Conservation (phyloP, 1,140 invertebrate species). For the Caenorhabditis brenneri region DNA sequence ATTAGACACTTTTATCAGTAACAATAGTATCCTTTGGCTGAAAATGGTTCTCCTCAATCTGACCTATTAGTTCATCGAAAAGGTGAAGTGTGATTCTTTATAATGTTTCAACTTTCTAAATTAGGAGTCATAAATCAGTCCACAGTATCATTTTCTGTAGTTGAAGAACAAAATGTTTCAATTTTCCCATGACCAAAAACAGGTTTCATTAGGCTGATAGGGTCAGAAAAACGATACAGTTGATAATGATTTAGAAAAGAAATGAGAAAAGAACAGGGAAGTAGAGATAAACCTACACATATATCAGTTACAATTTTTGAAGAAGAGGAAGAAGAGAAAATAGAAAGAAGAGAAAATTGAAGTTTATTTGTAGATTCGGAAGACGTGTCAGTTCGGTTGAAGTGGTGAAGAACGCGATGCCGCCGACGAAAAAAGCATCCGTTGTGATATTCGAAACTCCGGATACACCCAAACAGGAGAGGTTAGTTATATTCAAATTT, state of each 20-base stretch:
- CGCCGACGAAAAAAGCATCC: constrained; percentile 41
- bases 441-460: constrained; percentile 45
- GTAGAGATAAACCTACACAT: neutral
- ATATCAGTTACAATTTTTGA: constrained; percentile 5
- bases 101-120: no score
- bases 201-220: neutral
- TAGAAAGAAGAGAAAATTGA: neutral
- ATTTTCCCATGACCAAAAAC: neutral
- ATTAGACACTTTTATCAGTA: no score
- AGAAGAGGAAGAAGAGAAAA: neutral
- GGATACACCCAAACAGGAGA: constrained; percentile 26
- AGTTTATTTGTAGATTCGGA: constrained; percentile 20
- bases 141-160: neutral
- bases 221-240: neutral
- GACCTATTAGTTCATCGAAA: no score
- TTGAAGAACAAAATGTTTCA: neutral
- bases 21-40: no score
- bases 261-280: neutral
- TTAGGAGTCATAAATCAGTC: neutral
- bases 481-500: constrained; percentile 39
- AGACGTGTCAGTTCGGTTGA: constrained; percentile 47
- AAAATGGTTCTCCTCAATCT: no score
- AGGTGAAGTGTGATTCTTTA: no score
- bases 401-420: constrained; percentile 44
- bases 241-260: neutral